Conservation (phyloP, 1,140 invertebrate genomes). For the Prorops nasuta region DNA sequence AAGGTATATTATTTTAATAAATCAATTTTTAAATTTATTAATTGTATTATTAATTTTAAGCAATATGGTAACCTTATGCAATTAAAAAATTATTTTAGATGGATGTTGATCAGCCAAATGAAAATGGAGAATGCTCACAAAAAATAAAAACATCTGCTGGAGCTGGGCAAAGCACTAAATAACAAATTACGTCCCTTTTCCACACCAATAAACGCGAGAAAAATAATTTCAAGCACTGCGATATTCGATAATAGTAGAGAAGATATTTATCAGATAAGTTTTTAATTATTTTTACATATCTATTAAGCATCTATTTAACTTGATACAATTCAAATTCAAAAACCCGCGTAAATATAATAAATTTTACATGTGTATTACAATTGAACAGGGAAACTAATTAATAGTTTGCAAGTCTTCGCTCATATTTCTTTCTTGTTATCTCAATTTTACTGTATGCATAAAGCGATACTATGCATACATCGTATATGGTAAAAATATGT, state of each 20-base stretch:
- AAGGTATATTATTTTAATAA: slow-evolving; percentile 38
- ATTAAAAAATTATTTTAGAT: slow-evolving; percentile 34
- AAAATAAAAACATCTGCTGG: slow-evolving; percentile 42
- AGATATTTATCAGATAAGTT: slow-evolving; percentile 18
- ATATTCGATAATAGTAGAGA: slow-evolving; percentile 20
- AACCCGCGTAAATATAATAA: no score
- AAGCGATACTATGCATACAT: no score
- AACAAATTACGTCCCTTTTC: slow-evolving; percentile 42
- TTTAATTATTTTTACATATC: no score
- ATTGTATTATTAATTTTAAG: neutral
- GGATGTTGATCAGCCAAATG: slow-evolving; percentile 47
- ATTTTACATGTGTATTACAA: no score
- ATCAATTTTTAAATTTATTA: neutral
- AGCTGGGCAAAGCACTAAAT: slow-evolving; percentile 47
- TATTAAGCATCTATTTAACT: no score
- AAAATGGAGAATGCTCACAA: slow-evolving; percentile 48
- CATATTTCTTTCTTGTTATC: no score
- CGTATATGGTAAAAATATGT: no score
- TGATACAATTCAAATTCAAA: no score
- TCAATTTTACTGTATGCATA: no score
- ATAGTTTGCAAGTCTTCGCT: no score
- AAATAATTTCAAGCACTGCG: slow-evolving; percentile 20
- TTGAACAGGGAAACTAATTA: no score
- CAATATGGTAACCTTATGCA: no score
- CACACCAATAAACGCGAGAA: slow-evolving; percentile 36